A percentile compares a stretch with the other conserved stretches of the same genome.
Conservation (phyloP, 2,113 vertebrate genomes). For the Macroglossus sobrinus region DNA sequence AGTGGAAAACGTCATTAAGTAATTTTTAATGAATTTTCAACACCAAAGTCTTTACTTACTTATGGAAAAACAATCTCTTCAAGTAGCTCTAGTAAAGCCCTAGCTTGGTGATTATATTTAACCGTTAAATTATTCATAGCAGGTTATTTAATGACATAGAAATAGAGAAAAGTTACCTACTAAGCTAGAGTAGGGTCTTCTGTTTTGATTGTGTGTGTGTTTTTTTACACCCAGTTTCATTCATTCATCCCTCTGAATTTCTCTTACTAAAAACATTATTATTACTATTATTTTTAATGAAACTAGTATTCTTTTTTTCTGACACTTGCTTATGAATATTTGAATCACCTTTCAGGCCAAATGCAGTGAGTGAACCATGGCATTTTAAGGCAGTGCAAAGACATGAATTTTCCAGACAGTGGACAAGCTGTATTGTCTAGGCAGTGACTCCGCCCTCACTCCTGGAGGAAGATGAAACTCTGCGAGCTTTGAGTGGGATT, state of each 20-base stretch:
- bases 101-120: background rate
- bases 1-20: background rate
- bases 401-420: background rate
- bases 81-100: background rate
- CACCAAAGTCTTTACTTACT: background rate
- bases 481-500: background rate
- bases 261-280: background rate
- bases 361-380: background rate
- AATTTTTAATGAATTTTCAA: conserved; percentile 11
- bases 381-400: background rate
- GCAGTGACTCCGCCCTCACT: background rate
- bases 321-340: background rate
- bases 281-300: background rate
- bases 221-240: background rate
- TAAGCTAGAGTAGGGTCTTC: background rate
- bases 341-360: background rate
- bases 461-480: background rate
- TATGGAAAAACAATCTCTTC: background rate
- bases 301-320: background rate
- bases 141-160: background rate
- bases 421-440: background rate
- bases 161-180: background rate
- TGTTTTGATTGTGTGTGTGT: background rate
- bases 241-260: background rate
- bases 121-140: background rate